Evolutionary conservation across 2,113 vertebrate genomes (phyloP), one percentile per base, ranked within the genome.

Genomic region (Neotoma lepida): DNA sequence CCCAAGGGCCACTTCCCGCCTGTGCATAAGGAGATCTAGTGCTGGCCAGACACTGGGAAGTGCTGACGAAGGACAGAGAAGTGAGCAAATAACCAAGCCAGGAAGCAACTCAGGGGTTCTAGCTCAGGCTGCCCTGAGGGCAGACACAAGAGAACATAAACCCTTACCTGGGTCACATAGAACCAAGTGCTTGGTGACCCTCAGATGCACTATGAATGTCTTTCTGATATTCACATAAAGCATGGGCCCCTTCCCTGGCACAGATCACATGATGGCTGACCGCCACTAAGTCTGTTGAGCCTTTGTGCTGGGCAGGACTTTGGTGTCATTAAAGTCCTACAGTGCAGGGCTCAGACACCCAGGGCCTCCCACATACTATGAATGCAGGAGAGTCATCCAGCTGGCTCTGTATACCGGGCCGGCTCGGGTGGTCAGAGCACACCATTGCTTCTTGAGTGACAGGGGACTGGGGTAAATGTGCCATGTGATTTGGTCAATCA

Each of bases 361-460:
- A 2, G 46, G 4, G 33, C 46, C 24, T 51, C 54, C 28, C 58
- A 24, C 24, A 13, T 0, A 10, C 7, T 1, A 6, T 12, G 35
- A 46, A 12, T 12, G 0, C 2, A 51, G 28, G n/a, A 5, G 18
- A 39, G 46, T 15, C 20, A 13, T 76, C 9, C 3, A 26, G 77
- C 2, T 1, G 8, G 58, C 44, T 84, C 13, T 81, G 74, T 39
- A 9, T 56, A 61, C 30, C 26, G 28, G 68, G 30, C 56, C 22
- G 80, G 80, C 39, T 15, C 33, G 26, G 44, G 14, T 68, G 24
- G 39, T 63, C 33, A 44, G 2, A 39, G 33, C 51, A 76, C 3
- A 9, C 15, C 35, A 20, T 2, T 44, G 44, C 28, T 35, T 73
- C 77, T 92, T 1, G 41, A 90, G 46, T 26, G 49, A 78, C 6